Conservation (phyloP, 1,140 invertebrate genomes). For the Octopus sinensis region DNA sequence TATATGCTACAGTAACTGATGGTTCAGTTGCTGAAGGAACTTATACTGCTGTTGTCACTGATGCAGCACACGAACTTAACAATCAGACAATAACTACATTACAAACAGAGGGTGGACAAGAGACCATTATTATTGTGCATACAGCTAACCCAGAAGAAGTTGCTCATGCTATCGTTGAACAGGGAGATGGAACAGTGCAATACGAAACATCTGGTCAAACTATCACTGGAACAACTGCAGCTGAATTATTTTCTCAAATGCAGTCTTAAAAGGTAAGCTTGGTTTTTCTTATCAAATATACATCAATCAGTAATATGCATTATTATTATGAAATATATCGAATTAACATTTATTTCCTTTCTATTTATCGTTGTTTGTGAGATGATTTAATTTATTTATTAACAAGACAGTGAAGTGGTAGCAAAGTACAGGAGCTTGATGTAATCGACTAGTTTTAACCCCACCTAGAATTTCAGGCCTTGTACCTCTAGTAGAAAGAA, state of each 20-base stretch:
- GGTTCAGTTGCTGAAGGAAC: slow-evolving; percentile 39
- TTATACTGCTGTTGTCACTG: slow-evolving; percentile 41
- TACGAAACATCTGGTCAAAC: slow-evolving; percentile 25
- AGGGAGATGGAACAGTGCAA: slow-evolving; percentile 43
- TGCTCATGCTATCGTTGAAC: slow-evolving; percentile 50
- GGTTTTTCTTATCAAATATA: no score
- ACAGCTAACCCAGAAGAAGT: slow-evolving; percentile 47
- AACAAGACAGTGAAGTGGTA: no score
- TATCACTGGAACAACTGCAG: slow-evolving; percentile 14
- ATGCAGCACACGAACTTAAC: slow-evolving; percentile 37
- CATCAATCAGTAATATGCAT: no score
- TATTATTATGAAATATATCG: no score
- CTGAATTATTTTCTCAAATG: slow-evolving; percentile 20
- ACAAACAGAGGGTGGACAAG: slow-evolving; percentile 48
- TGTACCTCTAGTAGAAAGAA: no score
- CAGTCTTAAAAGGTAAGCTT: slow-evolving; percentile 5
- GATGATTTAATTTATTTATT: no score
- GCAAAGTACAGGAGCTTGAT: no score
- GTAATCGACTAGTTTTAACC: no score
- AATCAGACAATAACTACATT: slow-evolving; percentile 50
- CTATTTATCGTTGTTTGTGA: no score
- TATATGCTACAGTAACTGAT: slow-evolving; percentile 35
- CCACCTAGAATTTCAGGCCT: no score
- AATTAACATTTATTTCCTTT: no score
- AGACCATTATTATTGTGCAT: slow-evolving; percentile 53